Evolutionary conservation across 2,797 vertebrate genomes (phyloP).

Genomic region (Esox masquinongy): DNA sequence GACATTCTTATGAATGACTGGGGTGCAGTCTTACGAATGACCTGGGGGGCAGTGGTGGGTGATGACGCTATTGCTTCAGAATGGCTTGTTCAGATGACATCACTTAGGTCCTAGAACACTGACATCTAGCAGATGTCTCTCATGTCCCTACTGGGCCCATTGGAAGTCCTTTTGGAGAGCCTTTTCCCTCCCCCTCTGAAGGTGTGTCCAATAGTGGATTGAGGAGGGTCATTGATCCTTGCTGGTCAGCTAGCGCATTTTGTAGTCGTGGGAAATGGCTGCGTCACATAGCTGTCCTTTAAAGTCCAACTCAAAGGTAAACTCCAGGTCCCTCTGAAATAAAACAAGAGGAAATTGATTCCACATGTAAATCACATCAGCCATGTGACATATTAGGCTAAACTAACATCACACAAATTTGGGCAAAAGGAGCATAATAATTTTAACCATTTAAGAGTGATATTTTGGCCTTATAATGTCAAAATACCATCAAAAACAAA

Average conservation of each 20-base stretch:
- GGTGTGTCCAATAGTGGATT: constrained; percentile 37
- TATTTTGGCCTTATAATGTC: too few relatives aligned
- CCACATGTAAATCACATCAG: neutral
- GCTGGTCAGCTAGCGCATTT: constrained; percentile 86
- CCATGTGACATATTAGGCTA: neutral
- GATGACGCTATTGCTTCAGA: constrained; percentile 68
- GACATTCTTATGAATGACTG: too few relatives aligned
- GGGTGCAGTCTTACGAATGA: constrained; percentile 13
- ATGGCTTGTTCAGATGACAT: constrained; percentile 57
- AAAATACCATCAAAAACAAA: too few relatives aligned
- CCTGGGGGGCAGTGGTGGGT: constrained; percentile 47
- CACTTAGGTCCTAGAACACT: constrained; percentile 46
- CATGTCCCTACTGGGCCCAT: constrained; percentile 24
- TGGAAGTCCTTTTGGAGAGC: constrained; percentile 38
- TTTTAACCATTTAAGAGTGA: too few relatives aligned
- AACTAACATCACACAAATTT: too few relatives aligned
- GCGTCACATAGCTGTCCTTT: constrained; percentile 98
- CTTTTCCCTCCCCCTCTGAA: constrained; percentile 20
- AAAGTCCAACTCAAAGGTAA: constrained; percentile 96
- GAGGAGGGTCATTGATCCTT: constrained; percentile 29
- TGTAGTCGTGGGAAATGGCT: constrained; percentile 96
- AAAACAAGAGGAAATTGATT: constrained; percentile 2
- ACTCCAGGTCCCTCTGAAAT: constrained; percentile 93
- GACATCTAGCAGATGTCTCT: constrained; percentile 43
- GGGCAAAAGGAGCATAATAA: too few relatives aligned